These are phyloP conservation scores for Chloropsis hardwickii DNA, from an alignment of 2,113 vertebrate species.

Conservation along the genomic window DNA sequence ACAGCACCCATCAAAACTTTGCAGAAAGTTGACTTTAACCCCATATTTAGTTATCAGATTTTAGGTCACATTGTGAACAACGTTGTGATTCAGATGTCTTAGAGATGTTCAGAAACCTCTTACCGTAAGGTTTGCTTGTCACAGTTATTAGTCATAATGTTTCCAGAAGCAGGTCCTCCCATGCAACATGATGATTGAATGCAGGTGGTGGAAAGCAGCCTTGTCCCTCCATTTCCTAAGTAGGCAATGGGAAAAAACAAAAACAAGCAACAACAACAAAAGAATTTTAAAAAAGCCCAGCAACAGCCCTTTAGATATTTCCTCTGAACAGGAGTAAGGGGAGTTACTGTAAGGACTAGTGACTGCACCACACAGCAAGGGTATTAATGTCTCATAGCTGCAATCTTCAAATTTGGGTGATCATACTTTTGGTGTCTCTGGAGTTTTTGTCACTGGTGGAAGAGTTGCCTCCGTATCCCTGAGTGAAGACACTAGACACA, in stretches of 20 bases:
- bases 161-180: not conserved
- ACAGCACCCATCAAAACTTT: constrained; percentile 1
- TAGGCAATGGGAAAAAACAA: not conserved
- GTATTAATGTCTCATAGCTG: not conserved
- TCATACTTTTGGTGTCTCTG: not conserved
- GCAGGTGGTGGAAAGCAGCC: not conserved
- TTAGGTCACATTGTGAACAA: constrained; percentile 11
- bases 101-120: not conserved
- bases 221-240: not conserved
- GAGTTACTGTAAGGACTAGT: not conserved
- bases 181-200: not conserved
- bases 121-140: not conserved
- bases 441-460: not conserved
- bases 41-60: not conserved
- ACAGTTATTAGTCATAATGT: not conserved
- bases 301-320: not conserved
- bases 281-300: not conserved
- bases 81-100: constrained; percentile 23
- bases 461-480: not conserved
- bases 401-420: not conserved
- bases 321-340: not conserved
- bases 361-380: not conserved
- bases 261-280: not conserved
- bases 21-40: constrained; percentile 6
- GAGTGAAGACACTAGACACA: not conserved